Conservation (phyloP, 1,140 invertebrate species). For the Lepidurus apus region DNA sequence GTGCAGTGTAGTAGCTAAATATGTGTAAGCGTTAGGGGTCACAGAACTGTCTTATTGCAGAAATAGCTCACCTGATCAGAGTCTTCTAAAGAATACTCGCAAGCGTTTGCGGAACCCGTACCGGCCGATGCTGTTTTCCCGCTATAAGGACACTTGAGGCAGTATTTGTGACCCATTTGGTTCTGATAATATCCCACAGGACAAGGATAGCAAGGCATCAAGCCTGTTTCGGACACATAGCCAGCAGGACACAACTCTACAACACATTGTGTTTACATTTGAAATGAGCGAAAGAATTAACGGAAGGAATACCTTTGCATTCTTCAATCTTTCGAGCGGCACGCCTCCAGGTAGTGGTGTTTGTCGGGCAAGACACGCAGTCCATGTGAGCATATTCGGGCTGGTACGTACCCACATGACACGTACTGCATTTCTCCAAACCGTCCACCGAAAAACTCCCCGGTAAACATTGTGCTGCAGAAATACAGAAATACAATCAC, state of each 20-base stretch:
- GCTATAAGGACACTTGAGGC: slow-evolving; percentile 44
- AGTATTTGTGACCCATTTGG: slow-evolving; percentile 45
- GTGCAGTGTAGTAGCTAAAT: background rate
- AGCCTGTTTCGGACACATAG: slow-evolving; percentile 47
- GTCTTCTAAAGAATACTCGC: background rate
- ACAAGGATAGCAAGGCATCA: slow-evolving; percentile 50
- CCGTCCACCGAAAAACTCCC: slow-evolving; percentile 50
- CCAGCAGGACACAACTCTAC: slow-evolving; percentile 47
- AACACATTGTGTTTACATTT: slow-evolving; percentile 28
- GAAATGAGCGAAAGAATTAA: slow-evolving; percentile 35
- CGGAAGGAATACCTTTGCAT: slow-evolving; percentile 46
- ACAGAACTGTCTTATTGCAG: background rate
- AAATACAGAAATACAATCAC: slow-evolving; percentile 26
- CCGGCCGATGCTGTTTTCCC: slow-evolving; percentile 37
- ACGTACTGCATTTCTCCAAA: slow-evolving; percentile 55
- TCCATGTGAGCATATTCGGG: slow-evolving; percentile 51
- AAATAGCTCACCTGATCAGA: background rate
- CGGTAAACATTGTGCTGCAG: slow-evolving; percentile 49
- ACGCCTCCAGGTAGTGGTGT: slow-evolving; percentile 51
- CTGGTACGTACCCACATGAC: slow-evolving; percentile 57
- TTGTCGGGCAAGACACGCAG: slow-evolving; percentile 54
- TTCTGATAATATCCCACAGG: slow-evolving; percentile 48
- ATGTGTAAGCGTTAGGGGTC: background rate
- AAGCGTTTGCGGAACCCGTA: slow-evolving; percentile 38
- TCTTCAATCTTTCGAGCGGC: slow-evolving; percentile 47